Conservation (phyloP, 2,113 vertebrate species). For the Caretta caretta region DNA sequence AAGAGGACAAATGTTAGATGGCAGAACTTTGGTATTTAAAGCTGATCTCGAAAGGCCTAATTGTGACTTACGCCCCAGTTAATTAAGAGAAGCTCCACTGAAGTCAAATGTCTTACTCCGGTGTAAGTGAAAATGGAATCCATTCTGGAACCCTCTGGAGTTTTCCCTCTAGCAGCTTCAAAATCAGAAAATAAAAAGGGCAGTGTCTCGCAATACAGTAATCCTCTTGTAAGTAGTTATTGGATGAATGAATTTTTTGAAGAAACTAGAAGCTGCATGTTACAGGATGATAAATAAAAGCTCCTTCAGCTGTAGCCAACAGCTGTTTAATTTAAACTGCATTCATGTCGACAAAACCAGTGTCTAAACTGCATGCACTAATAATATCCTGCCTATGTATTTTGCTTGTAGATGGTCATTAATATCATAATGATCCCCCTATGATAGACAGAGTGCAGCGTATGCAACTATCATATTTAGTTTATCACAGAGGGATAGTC, state of each 20-base stretch:
- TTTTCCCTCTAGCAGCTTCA: neutral
- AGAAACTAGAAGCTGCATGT: constrained; percentile 45
- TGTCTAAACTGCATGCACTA: constrained; percentile 33
- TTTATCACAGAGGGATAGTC: neutral
- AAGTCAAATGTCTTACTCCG: neutral
- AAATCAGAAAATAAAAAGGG: neutral
- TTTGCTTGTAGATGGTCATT: constrained; percentile 60
- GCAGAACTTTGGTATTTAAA: neutral
- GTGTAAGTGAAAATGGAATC: neutral
- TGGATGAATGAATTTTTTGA: constrained; percentile 27
- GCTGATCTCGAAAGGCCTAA: neutral
- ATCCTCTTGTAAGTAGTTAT: neutral
- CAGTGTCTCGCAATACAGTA: neutral
- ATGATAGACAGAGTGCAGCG: constrained; percentile 27
- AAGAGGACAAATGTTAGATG: neutral
- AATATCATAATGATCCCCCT: constrained; percentile 34
- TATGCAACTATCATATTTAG: neutral
- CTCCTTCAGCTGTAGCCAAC: constrained; percentile 44
- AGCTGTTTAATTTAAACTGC: constrained; percentile 43
- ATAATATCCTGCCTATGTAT: constrained; percentile 17
- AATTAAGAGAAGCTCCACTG: neutral
- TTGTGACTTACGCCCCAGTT: neutral
- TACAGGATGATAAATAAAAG: constrained; percentile 43
- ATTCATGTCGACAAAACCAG: constrained; percentile 3
- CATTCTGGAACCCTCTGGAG: neutral